Evolutionary conservation across 1,140 invertebrate species (phyloP).

Genomic region (Pachyrhynchus sulphureomaculatus): DNA sequence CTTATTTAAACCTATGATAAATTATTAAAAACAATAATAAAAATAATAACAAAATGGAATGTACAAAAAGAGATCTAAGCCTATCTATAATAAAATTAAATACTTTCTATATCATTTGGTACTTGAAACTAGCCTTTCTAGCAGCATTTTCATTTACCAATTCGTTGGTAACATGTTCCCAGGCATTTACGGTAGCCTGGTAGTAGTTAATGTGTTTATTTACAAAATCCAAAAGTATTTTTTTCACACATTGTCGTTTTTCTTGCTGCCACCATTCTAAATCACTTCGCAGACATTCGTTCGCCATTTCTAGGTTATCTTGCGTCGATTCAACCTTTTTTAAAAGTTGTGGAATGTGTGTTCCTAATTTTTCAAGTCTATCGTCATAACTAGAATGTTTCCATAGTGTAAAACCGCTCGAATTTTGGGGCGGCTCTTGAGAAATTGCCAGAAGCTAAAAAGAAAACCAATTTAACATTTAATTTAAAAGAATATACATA

Average conservation of each 20-base stretch:
- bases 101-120: slow-evolving; percentile 37
- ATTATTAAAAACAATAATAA: neutral
- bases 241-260: slow-evolving; percentile 68
- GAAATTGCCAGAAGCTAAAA: slow-evolving; percentile 31
- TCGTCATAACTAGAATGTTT: slow-evolving; percentile 59
- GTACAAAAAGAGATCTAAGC: slow-evolving; percentile 21
- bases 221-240: slow-evolving; percentile 64
- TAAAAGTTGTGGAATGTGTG: slow-evolving; percentile 56
- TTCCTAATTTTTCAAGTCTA: slow-evolving; percentile 58
- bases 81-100: slow-evolving; percentile 9
- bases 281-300: slow-evolving; percentile 71
- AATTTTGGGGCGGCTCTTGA: slow-evolving; percentile 28
- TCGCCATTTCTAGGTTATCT: slow-evolving; percentile 70
- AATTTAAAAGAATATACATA: too few species aligned
- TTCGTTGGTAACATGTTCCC: slow-evolving; percentile 55
- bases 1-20: too few species aligned
- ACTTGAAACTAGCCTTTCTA: slow-evolving; percentile 7
- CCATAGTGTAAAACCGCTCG: slow-evolving; percentile 56
- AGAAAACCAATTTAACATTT: too few species aligned
- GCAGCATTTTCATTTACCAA: slow-evolving; percentile 33
- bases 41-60: slow-evolving; percentile 19
- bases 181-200: slow-evolving; percentile 63
- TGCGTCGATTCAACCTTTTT: slow-evolving; percentile 61
- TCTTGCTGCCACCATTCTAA: slow-evolving; percentile 71
- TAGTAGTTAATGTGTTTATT: slow-evolving; percentile 71